These are phyloP conservation scores for Clistopyga incitator DNA, from an alignment of 2,888 invertebrate genomes.

Conservation along the genomic window DNA sequence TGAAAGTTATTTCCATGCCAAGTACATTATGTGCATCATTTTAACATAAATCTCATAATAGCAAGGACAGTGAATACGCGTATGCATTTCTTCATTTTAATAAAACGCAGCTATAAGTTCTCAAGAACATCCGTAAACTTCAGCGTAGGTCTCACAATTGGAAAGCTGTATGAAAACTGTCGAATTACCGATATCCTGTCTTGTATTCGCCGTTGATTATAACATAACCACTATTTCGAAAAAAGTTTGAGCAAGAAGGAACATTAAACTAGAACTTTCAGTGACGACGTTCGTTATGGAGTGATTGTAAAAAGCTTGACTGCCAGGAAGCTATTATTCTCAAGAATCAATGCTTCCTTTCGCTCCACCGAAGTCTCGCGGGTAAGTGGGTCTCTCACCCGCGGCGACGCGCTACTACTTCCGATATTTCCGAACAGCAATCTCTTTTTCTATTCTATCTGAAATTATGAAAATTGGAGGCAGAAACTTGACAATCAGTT, in stretches of 20 bases:
- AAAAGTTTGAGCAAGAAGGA: background rate
- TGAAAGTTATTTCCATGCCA: background rate
- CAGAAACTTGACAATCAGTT: no score
- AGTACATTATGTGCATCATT: background rate
- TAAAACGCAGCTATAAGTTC: background rate
- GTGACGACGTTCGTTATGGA: background rate
- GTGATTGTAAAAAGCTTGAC: background rate
- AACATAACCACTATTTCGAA: background rate
- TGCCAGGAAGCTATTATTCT: conserved; percentile 29
- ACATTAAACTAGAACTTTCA: background rate
- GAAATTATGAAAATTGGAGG: no score
- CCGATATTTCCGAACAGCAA: conserved; percentile 61
- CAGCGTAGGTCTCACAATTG: background rate
- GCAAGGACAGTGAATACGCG: background rate
- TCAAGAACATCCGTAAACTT: background rate
- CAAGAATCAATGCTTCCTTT: conserved; percentile 38
- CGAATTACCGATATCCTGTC: background rate
- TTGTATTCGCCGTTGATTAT: background rate
- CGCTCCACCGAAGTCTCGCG: conserved; percentile 59
- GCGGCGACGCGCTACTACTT: conserved; percentile 32
- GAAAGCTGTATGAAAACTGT: background rate
- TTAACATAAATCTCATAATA: background rate
- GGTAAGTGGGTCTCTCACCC: conserved; percentile 30
- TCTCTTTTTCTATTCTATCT: no score
- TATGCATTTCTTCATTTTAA: background rate